Percentiles rank a stretch among this genome's conserved stretches.
Evolutionary conservation across 2,113 vertebrate species (phyloP).

Genomic region (Dermatemys mawii): DNA sequence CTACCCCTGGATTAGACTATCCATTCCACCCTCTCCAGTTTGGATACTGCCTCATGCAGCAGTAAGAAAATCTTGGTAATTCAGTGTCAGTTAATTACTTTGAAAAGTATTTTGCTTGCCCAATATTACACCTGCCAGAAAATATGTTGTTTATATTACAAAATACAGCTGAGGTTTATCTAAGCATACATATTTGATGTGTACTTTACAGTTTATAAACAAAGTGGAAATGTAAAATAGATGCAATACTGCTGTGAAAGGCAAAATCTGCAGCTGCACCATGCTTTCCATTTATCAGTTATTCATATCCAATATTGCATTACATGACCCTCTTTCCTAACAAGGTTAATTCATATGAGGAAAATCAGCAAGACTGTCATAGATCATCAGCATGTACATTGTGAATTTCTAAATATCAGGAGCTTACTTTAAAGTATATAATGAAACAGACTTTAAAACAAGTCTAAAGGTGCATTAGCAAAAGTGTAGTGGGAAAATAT

Average conservation of each 20-base stretch:
- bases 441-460: not conserved
- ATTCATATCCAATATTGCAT: not conserved
- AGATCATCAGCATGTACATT: not conserved
- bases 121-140: not conserved
- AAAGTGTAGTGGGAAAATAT: not conserved
- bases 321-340: slow-evolving; percentile 30
- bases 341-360: not conserved
- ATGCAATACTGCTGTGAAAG: slow-evolving; percentile 27
- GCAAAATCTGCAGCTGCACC: slow-evolving; percentile 32
- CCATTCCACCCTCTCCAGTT: not conserved
- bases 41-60: not conserved
- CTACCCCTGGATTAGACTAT: not conserved
- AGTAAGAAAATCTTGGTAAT: not conserved
- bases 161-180: slow-evolving; percentile 12
- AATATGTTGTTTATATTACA: not conserved
- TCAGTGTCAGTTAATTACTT: not conserved
- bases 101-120: not conserved
- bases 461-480: not conserved
- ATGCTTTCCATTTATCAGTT: slow-evolving; percentile 7
- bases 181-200: slow-evolving; percentile 27
- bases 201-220: slow-evolving; percentile 20
- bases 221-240: slow-evolving; percentile 18
- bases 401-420: not conserved
- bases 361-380: slow-evolving; percentile 19
- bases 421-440: not conserved